These are phyloP conservation scores for Tetragonisca angustula DNA, from an alignment of 2,888 invertebrate genomes.

Conservation along the genomic window DNA sequence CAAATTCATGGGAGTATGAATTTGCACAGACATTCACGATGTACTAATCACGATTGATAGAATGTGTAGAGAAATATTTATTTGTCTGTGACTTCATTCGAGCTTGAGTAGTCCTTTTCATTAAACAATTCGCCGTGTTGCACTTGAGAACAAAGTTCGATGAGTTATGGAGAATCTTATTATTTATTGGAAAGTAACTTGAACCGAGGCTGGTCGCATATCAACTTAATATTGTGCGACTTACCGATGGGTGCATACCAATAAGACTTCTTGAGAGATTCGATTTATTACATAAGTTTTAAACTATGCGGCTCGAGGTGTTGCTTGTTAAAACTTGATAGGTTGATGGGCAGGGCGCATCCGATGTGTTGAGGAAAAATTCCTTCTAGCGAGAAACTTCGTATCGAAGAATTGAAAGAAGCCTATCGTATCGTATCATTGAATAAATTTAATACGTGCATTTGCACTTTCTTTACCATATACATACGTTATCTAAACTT, in stretches of 20 bases:
- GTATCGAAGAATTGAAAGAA: slow-evolving; percentile 2
- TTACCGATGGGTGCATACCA: slow-evolving; percentile 26
- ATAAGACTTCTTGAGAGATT: slow-evolving; percentile 29
- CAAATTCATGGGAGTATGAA: neutral
- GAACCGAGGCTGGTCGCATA: slow-evolving; percentile 12
- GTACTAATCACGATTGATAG: neutral
- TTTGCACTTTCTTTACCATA: neutral
- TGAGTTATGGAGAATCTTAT: slow-evolving; percentile 23
- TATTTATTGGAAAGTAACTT: slow-evolving; percentile 27
- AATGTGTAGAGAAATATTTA: neutral
- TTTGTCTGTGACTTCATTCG: neutral
- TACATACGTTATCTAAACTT: neutral
- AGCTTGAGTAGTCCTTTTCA: neutral
- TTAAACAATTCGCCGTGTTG: slow-evolving; percentile 1
- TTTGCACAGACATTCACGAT: neutral
- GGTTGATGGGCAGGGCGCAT: slow-evolving; percentile 11
- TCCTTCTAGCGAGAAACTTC: neutral
- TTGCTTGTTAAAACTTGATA: slow-evolving; percentile 38
- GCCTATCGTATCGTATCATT: neutral
- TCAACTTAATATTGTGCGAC: slow-evolving; percentile 34
- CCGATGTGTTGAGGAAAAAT: slow-evolving; percentile 15
- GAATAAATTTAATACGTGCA: neutral
- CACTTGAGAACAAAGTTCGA: slow-evolving; percentile 4
- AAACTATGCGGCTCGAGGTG: slow-evolving; percentile 22
- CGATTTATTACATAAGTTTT: slow-evolving; percentile 36